A percentile compares a stretch with the other conserved stretches of the same genome.
phyloP scores from a whole-genome alignment of 2,113 vertebrate genomes.

The Myxocyprinus asiaticus region DNA sequence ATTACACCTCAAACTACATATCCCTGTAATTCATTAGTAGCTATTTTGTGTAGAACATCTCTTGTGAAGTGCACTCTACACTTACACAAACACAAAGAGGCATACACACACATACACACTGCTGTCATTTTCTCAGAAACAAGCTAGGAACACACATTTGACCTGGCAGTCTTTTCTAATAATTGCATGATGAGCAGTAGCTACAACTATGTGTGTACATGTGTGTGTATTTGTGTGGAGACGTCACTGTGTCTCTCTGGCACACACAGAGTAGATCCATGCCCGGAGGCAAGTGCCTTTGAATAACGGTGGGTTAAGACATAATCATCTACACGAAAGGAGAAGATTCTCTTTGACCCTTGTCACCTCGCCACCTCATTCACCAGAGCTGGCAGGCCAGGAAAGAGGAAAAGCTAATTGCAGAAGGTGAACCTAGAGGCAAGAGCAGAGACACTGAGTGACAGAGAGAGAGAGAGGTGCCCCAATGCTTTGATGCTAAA shows the following conservation, averaged over 20 bases:
- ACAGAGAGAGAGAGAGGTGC: conserved; percentile 11
- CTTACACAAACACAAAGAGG: too few species aligned
- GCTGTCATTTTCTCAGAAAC: conserved; percentile 4
- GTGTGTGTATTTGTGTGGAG: conserved; percentile 40
- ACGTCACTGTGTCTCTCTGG: conserved; percentile 55
- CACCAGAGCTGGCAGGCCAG: conserved; percentile 54
- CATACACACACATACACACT: not conserved
- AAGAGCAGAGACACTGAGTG: conserved; percentile 54
- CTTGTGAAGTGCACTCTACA: not conserved
- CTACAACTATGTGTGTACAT: conserved; percentile 19
- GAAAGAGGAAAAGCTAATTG: conserved; percentile 59
- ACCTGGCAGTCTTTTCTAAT: conserved; percentile 43
- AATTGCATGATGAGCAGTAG: conserved; percentile 35
- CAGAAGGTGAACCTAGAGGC: conserved; percentile 60
- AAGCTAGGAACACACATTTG: conserved; percentile 40
- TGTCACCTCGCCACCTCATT: conserved; percentile 69
- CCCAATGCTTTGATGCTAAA: conserved; percentile 22
- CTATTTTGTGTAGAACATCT: conserved; percentile 2
- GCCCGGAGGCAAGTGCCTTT: conserved; percentile 69
- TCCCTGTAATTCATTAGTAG: conserved; percentile 1
- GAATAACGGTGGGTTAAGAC: conserved; percentile 76
- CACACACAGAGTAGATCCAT: conserved; percentile 65
- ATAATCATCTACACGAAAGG: conserved; percentile 73
- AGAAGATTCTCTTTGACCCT: conserved; percentile 78
- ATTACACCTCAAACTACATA: not conserved